These are phyloP conservation scores for Harpalus rufipes DNA, from an alignment of 2,888 invertebrate species.

Conservation along the genomic window DNA sequence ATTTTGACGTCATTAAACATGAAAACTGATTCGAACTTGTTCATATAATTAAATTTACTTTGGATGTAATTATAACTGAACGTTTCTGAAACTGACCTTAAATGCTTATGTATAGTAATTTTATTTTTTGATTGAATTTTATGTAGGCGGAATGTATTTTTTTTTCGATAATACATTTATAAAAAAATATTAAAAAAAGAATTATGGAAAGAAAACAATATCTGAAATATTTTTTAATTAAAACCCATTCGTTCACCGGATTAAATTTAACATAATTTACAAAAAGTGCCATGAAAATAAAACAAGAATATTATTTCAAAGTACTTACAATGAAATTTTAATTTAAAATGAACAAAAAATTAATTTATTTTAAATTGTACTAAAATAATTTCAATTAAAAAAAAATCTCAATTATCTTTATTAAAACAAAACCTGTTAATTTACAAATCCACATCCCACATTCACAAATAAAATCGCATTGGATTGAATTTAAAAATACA, in stretches of 20 bases:
- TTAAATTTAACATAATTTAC: constrained; percentile 2
- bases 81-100: too few relatives aligned
- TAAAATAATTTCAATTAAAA: constrained; percentile 24
- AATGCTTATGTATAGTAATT: not conserved
- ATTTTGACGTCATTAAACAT: too few relatives aligned
- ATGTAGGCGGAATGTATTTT: not conserved
- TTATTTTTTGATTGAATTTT: not conserved
- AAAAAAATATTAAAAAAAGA: not conserved
- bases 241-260: not conserved
- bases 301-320: not conserved
- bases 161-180: not conserved
- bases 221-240: not conserved
- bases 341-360: constrained; percentile 20
- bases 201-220: not conserved
- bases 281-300: not conserved
- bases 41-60: too few relatives aligned
- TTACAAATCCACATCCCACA: not conserved
- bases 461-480: constrained; percentile 4
- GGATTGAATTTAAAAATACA: constrained; percentile 36
- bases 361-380: not conserved
- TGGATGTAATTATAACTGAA: too few relatives aligned
- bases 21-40: too few relatives aligned
- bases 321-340: constrained; percentile 8
- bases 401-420: constrained; percentile 8
- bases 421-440: not conserved